Evolutionary conservation across 2,113 vertebrate genomes (phyloP).

Genomic region (Platichthys stellatus): DNA sequence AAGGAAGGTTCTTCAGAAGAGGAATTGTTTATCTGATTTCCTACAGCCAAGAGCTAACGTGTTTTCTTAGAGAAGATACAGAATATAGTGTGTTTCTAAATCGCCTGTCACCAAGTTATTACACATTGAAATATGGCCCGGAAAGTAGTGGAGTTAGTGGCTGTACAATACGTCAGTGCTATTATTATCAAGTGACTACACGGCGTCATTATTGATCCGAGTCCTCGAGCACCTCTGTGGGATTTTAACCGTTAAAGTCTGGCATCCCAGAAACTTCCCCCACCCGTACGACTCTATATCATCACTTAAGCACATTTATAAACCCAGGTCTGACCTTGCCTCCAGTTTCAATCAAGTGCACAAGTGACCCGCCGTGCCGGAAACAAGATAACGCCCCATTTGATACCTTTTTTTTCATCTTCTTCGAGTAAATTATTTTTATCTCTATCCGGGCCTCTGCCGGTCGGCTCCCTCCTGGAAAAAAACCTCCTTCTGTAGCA

Average conservation of each 20-base stretch:
- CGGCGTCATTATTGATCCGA: not conserved
- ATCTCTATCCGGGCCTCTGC: conserved; percentile 8
- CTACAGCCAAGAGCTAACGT: too few species aligned
- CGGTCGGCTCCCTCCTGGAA: conserved; percentile 12
- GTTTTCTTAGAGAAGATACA: too few species aligned
- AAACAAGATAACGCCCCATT: conserved; percentile 23
- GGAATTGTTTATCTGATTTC: too few species aligned
- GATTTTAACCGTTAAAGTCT: not conserved
- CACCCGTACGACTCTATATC: not conserved
- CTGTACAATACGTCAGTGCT: not conserved
- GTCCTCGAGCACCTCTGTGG: not conserved
- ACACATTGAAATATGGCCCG: not conserved
- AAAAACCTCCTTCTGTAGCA: not conserved
- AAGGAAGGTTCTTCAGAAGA: too few species aligned
- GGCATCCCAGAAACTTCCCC: not conserved
- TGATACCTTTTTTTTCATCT: not conserved
- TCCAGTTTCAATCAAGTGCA: conserved; percentile 25
- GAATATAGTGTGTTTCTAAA: too few species aligned
- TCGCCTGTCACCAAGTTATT: too few species aligned
- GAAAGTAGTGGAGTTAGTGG: conserved; percentile 5
- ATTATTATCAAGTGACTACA: conserved; percentile 9
- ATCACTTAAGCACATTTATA: conserved; percentile 34
- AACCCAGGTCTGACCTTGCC: conserved; percentile 17
- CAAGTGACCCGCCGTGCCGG: conserved; percentile 20
- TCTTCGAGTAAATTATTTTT: conserved; percentile 17